Evolutionary conservation across 2,797 vertebrate species (phyloP), one percentile per base, ranked within the genome.

Genomic region (Liparis tanakae): DNA sequence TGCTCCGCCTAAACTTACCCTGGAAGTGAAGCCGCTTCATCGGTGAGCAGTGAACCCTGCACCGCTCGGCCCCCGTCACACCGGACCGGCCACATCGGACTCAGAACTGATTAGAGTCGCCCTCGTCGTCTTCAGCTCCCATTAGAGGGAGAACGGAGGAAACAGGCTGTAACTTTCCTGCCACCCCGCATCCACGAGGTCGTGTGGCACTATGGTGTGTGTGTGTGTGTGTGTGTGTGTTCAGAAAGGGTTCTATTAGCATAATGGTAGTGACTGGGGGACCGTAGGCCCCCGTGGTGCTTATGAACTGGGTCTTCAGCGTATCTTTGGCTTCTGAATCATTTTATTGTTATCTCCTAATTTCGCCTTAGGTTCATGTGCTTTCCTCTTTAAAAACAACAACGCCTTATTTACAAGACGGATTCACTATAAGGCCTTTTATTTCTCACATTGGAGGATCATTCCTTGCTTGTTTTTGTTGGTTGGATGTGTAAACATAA

Each of bases 101-200:
- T 93, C 93, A 93, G 85, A 90, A 89, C 89, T 87, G 91, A 93
- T 94, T 93, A 93, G 88, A 93, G 89, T 88, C 85, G 83, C 82
- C 70, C 55, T 62, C 78, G 72, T 89, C 78, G 87, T 93, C 87
- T 93, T 92, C 91, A 90, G 76, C 83, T 91, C 71, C 80, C 80
- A 88, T 94, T 93, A 92, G 83, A 87, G 66, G 57, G 58, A 70
- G 78, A 65, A 70, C 67, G 62, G 63, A 65, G 25, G 25, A 78
- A 86, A 80, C 77, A 83, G 81, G 79, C 88, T 87, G 65, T 73
- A 87, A 85, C 76, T 59, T 88, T 76, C 81, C 81, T 84, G 87
- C 88, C 88, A 90, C 84, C 86, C 85, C 65, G 69, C 88, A 87
- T 91, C 82, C 80, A 83, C 74, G 86, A 74, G 85, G 80, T 92